Conservation (phyloP, 2,888 invertebrate species). For the Rhamnusium bicolor region DNA sequence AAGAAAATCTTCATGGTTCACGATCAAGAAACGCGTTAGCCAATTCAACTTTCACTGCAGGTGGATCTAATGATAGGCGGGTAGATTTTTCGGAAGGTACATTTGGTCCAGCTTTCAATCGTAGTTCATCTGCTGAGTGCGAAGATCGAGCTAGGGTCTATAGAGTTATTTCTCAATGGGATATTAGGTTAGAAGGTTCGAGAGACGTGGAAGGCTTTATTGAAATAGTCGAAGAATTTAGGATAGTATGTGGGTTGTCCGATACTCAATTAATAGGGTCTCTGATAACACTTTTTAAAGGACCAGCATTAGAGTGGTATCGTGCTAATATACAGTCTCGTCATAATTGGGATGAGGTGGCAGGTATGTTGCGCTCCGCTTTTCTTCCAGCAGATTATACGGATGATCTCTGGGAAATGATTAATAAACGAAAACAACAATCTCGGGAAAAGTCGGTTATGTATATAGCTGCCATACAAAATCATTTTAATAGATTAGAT, state of each 20-base stretch:
- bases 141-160: background rate
- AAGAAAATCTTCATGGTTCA: background rate
- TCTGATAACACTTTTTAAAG: constrained; percentile 47
- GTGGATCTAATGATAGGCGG: background rate
- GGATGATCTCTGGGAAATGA: constrained; percentile 22
- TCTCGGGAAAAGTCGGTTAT: background rate
- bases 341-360: constrained; percentile 36
- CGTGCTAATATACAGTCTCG: constrained; percentile 31
- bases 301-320: constrained; percentile 49
- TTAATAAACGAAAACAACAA: background rate
- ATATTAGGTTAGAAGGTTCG: background rate
- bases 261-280: constrained; percentile 38
- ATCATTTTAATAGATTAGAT: background rate
- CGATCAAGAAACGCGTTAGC: background rate
- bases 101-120: background rate
- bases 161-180: constrained; percentile 12
- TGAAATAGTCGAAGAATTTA: constrained; percentile 48
- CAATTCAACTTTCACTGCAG: background rate
- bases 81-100: background rate
- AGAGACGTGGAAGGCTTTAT: constrained; percentile 6
- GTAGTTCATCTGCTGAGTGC: background rate
- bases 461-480: background rate
- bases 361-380: constrained; percentile 1
- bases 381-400: constrained; percentile 45
- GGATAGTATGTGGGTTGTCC: constrained; percentile 41